phyloP scores from a whole-genome alignment of 2,888 invertebrate genomes.

The Papilio gigon region DNA sequence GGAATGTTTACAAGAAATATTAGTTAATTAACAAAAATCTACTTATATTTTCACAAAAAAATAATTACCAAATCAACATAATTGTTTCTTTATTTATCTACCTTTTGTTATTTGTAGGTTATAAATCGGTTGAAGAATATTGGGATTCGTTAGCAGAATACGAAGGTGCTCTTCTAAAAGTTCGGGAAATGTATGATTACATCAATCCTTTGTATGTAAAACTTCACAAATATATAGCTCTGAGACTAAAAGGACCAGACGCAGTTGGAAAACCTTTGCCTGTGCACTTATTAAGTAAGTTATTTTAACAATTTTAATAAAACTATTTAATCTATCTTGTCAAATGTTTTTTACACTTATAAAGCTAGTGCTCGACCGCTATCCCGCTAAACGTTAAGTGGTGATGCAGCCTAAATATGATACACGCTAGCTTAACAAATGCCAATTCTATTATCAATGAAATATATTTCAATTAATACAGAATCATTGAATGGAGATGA shows the following conservation, averaged over 20 bases:
- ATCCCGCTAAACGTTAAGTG: too few species aligned
- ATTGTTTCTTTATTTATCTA: not conserved
- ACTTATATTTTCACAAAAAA: too few species aligned
- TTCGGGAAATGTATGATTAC: constrained; percentile 80
- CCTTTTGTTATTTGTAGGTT: constrained; percentile 57
- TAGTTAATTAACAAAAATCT: too few species aligned
- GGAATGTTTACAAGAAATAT: too few species aligned
- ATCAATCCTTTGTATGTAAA: constrained; percentile 81
- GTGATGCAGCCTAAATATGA: too few species aligned
- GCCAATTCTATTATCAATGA: constrained; percentile 23
- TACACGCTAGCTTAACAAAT: too few species aligned
- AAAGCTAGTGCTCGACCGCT: too few species aligned
- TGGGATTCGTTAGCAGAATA: constrained; percentile 82
- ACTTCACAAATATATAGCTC: constrained; percentile 79
- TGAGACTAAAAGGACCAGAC: constrained; percentile 74
- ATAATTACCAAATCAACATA: too few species aligned
- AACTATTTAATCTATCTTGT: too few species aligned
- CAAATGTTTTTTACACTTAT: too few species aligned
- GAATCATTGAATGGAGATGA: constrained; percentile 82
- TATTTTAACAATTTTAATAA: not conserved
- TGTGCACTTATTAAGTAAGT: constrained; percentile 79
- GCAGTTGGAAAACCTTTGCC: constrained; percentile 75
- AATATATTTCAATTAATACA: constrained; percentile 54
- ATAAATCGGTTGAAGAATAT: constrained; percentile 75
- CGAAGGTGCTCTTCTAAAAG: constrained; percentile 76